Conservation (phyloP, 2,113 vertebrate genomes). For the Anguilla rostrata region DNA sequence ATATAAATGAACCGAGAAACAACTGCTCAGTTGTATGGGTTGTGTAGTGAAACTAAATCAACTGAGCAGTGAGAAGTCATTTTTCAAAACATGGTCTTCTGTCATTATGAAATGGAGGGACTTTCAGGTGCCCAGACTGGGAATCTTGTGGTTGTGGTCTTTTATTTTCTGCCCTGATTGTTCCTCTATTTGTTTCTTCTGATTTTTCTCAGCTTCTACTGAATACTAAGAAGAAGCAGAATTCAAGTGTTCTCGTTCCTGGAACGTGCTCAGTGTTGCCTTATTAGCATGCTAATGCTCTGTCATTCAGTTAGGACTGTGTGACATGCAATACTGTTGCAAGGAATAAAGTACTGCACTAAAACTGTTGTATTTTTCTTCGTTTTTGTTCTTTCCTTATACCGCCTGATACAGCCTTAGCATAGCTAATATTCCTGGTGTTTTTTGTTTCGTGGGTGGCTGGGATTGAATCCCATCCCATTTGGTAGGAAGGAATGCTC, state of each 20-base stretch:
- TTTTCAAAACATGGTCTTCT: neutral
- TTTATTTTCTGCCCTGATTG: neutral
- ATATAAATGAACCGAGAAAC: neutral
- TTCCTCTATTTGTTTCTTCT: neutral
- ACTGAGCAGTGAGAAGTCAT: neutral
- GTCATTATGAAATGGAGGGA: neutral
- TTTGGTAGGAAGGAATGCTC: neutral
- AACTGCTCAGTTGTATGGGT: neutral
- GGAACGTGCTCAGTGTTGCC: neutral
- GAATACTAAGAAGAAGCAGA: neutral
- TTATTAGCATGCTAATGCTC: neutral
- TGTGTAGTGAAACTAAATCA: neutral
- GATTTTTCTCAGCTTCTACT: neutral
- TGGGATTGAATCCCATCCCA: neutral
- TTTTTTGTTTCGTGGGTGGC: neutral
- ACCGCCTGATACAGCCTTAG: neutral
- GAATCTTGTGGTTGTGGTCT: neutral
- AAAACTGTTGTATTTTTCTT: neutral
- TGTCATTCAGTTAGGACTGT: neutral
- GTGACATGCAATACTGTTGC: neutral
- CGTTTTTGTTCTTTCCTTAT: neutral
- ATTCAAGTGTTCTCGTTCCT: neutral
- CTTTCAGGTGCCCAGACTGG: neutral
- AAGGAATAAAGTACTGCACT: neutral
- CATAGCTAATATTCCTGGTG: neutral